Evolutionary conservation across 2,113 vertebrate species (phyloP).

Genomic region (Ornithorhynchus anatinus): DNA sequence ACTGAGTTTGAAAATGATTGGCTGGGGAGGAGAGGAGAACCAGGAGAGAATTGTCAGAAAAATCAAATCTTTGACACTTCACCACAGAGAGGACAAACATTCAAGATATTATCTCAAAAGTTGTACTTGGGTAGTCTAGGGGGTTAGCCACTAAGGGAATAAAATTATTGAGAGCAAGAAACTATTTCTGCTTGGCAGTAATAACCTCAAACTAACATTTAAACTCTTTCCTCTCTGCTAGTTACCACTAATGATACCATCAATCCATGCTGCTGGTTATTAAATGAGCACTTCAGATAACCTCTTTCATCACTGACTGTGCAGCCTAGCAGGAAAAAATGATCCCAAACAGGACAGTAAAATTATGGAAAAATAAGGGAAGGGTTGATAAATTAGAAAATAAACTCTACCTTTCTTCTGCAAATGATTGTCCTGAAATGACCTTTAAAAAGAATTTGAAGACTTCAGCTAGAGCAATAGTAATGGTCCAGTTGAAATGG

Average conservation of each 20-base stretch:
- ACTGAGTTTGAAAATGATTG: too few species aligned
- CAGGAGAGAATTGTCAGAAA: too few species aligned
- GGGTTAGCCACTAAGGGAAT: constrained; percentile 23
- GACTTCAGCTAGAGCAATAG: not conserved
- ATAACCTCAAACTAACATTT: not conserved
- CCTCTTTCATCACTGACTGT: not conserved
- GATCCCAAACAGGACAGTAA: not conserved
- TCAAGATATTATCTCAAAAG: too few species aligned
- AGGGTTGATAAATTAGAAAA: not conserved
- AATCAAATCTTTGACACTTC: too few species aligned
- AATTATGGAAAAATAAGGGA: not conserved
- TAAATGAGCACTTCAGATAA: constrained; percentile 13
- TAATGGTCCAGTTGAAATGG: not conserved
- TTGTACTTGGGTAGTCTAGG: not conserved
- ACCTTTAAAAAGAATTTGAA: not conserved
- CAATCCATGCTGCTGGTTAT: constrained; percentile 3
- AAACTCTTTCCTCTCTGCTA: constrained; percentile 3
- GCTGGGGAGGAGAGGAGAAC: too few species aligned
- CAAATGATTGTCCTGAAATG: not conserved
- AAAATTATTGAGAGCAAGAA: constrained; percentile 28
- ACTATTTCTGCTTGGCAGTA: constrained; percentile 26
- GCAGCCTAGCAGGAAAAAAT: not conserved
- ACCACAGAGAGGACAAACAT: too few species aligned
- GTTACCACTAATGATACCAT: not conserved
- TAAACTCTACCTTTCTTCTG: not conserved